Percentiles rank a stretch among this genome's conserved stretches.
Conservation (phyloP, 2,888 invertebrate genomes). For the Trisateles emortualis region DNA sequence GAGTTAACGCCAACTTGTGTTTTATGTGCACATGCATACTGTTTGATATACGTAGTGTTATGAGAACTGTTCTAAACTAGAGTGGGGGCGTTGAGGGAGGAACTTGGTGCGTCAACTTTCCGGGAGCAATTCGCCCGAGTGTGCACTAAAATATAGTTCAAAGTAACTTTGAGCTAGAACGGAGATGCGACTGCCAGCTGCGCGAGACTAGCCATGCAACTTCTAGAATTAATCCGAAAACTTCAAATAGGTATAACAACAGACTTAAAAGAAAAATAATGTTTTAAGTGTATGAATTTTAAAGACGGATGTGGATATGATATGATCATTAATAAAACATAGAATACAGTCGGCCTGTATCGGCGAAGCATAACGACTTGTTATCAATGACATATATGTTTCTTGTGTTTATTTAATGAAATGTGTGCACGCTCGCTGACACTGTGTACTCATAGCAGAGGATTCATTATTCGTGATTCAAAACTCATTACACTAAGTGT, state of each 20-base stretch:
- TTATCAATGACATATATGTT: conserved; percentile 14
- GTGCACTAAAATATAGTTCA: conserved; percentile 75
- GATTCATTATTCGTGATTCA: conserved; percentile 29
- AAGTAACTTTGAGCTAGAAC: conserved; percentile 62
- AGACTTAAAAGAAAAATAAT: conserved; percentile 28
- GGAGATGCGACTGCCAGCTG: conserved; percentile 54
- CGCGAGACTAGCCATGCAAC: conserved; percentile 51
- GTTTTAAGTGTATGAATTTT: conserved; percentile 3
- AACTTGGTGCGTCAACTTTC: conserved; percentile 63
- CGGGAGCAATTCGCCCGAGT: conserved; percentile 63
- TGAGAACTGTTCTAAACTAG: conserved; percentile 60
- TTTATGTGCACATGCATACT: conserved; percentile 58
- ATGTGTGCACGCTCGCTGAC: not conserved
- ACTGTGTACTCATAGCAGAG: not conserved
- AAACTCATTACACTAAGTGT: conserved; percentile 50
- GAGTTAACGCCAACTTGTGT: conserved; percentile 63
- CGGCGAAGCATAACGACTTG: conserved; percentile 1
- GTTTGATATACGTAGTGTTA: conserved; percentile 59
- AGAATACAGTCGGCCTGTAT: not conserved
- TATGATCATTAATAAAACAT: conserved; percentile 8
- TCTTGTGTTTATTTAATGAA: conserved; percentile 5
- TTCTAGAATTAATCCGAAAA: conserved; percentile 52
- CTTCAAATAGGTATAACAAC: conserved; percentile 29
- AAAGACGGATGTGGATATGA: conserved; percentile 6
- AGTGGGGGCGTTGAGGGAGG: conserved; percentile 38